Conservation (phyloP, 2,888 invertebrate genomes). For the Pseudococcus jackbeardsleyi region DNA sequence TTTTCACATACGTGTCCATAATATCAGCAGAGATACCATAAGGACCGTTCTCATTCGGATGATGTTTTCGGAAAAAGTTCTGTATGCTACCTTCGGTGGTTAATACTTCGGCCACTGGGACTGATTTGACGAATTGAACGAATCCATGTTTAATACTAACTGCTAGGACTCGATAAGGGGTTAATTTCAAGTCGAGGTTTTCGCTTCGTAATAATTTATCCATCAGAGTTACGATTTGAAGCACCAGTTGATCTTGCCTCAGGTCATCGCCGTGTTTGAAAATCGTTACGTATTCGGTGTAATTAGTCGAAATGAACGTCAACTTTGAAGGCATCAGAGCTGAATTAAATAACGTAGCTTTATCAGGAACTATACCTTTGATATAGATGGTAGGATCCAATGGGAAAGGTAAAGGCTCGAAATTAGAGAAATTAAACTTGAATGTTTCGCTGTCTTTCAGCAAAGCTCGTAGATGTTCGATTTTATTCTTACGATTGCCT, state of each 20-base stretch:
- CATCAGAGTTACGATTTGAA: constrained; percentile 99
- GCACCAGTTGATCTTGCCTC: constrained; percentile 95
- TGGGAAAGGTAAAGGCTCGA: constrained; percentile 94
- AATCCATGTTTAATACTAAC: constrained; percentile 96
- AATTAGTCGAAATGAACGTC: constrained; percentile 86
- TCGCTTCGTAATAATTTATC: constrained; percentile 93
- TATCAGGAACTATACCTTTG: constrained; percentile 88
- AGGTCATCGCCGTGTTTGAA: constrained; percentile 99
- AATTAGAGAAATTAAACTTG: constrained; percentile 89
- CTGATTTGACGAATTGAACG: constrained; percentile 94
- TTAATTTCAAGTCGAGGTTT: constrained; percentile 95
- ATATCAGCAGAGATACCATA: constrained; percentile 93
- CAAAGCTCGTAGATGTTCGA: constrained; percentile 87
- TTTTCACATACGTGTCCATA: constrained; percentile 97
- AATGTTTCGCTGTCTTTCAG: constrained; percentile 84
- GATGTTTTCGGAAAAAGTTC: constrained; percentile 91
- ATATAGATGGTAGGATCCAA: constrained; percentile 92
- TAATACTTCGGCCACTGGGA: constrained; percentile 91
- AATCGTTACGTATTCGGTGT: constrained; percentile 91
- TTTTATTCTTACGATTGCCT: constrained; percentile 92
- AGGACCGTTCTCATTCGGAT: constrained; percentile 88
- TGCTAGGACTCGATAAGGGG: constrained; percentile 95
- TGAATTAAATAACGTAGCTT: constrained; percentile 95
- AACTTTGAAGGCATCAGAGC: constrained; percentile 95
- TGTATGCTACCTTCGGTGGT: constrained; percentile 90